These are phyloP conservation scores for Anomalospiza imberbis DNA, from an alignment of 2,797 vertebrate genomes.

Conservation along the genomic window DNA sequence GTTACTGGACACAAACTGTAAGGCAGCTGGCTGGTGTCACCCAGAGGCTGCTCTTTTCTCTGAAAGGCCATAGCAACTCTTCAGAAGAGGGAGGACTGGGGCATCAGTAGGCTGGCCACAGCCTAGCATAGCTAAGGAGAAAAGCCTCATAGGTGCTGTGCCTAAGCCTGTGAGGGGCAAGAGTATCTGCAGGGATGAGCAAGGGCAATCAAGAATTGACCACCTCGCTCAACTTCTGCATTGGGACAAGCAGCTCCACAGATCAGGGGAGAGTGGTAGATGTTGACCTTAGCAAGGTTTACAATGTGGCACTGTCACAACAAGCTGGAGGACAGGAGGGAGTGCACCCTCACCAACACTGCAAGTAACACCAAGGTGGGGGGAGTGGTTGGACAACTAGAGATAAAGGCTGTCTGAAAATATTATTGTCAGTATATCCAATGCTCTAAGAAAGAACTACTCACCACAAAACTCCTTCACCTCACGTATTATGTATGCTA, in stretches of 20 bases:
- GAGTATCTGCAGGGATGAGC: neutral
- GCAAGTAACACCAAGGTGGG: neutral
- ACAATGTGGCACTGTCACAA: neutral
- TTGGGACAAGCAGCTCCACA: neutral
- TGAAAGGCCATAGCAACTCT: neutral
- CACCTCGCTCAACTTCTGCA: neutral
- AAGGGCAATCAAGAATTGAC: neutral
- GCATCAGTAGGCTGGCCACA: neutral
- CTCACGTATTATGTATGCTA: neutral
- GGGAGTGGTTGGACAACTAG: rapidly evolving
- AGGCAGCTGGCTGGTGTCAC: rapidly evolving
- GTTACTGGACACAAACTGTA: neutral
- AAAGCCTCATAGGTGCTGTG: neutral
- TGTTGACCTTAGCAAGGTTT: neutral
- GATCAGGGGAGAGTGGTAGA: neutral
- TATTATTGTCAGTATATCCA: neutral
- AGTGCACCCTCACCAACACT: rapidly evolving
- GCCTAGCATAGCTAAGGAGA: neutral
- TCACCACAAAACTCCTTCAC: neutral
- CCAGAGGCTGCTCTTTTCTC: neutral
- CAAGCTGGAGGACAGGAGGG: neutral
- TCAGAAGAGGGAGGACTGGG: neutral
- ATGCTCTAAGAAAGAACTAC: neutral
- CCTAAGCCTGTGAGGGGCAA: neutral
- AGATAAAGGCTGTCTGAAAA: neutral